These are phyloP conservation scores for Cybosia mesomella DNA, from an alignment of 2,888 invertebrate species.

Conservation along the genomic window DNA sequence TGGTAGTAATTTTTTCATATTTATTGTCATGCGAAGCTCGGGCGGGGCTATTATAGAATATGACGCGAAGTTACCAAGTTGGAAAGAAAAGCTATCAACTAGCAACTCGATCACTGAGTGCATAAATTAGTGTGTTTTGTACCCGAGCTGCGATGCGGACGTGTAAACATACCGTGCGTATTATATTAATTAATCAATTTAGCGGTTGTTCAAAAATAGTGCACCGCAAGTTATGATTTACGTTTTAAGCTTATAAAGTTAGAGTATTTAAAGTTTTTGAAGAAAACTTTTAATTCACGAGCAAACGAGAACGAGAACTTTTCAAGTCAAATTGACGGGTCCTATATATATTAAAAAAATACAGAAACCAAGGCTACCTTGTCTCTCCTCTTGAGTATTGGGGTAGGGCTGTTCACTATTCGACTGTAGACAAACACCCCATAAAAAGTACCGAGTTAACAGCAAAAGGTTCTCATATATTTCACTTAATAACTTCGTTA, in stretches of 20 bases:
- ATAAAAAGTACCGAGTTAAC: no score
- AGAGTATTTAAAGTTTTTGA: background rate
- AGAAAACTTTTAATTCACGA: no score
- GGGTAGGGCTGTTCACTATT: no score
- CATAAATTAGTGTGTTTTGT: slow-evolving; percentile 65
- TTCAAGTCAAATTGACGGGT: no score
- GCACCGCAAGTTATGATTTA: slow-evolving; percentile 24
- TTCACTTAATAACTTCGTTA: slow-evolving; percentile 50
- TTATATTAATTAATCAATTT: slow-evolving; percentile 53
- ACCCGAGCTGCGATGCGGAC: slow-evolving; percentile 31
- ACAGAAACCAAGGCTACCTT: no score
- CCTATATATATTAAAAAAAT: no score
- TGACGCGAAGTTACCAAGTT: slow-evolving; percentile 54
- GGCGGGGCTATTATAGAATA: slow-evolving; percentile 27
- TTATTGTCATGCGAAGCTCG: background rate
- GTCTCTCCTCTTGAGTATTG: no score
- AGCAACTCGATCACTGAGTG: slow-evolving; percentile 55
- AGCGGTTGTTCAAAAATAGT: slow-evolving; percentile 27
- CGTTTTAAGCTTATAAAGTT: background rate
- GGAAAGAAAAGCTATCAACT: slow-evolving; percentile 64
- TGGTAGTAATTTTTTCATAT: background rate
- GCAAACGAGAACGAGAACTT: no score
- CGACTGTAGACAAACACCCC: no score
- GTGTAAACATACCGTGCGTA: slow-evolving; percentile 50
- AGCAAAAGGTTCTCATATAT: no score